Evolutionary conservation across 2,888 invertebrate species (phyloP).

Genomic region (Alcis repandata): DNA sequence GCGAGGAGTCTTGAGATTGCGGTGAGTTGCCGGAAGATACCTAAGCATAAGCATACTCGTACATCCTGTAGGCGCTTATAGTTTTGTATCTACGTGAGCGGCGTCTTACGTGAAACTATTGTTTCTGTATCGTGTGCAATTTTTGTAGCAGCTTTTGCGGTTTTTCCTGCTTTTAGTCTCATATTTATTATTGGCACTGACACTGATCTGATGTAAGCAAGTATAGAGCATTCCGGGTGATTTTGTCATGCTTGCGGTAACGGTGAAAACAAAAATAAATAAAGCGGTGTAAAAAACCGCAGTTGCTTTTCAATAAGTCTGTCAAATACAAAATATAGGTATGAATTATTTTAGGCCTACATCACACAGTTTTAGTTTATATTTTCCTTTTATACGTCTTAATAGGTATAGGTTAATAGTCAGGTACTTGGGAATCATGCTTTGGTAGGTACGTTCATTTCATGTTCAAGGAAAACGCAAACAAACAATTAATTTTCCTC

Average conservation of each 20-base stretch:
- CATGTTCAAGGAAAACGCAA: slow-evolving; percentile 4
- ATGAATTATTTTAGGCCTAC: background rate
- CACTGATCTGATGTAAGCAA: slow-evolving; percentile 1
- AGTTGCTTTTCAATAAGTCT: background rate
- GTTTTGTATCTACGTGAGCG: background rate
- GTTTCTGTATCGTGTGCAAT: slow-evolving; percentile 15
- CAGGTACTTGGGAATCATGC: too few species aligned
- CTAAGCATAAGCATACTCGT: background rate
- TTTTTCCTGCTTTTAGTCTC: slow-evolving; percentile 23
- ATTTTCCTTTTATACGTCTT: slow-evolving; percentile 3
- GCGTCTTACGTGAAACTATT: background rate
- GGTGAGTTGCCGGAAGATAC: slow-evolving; percentile 9
- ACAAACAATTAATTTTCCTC: background rate
- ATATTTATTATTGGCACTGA: slow-evolving; percentile 15
- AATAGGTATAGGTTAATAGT: background rate
- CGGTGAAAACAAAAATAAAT: background rate
- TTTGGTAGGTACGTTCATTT: background rate
- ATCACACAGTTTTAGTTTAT: background rate
- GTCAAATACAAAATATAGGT: background rate
- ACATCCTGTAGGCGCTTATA: background rate
- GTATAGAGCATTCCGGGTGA: background rate
- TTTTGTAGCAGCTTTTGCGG: slow-evolving; percentile 20
- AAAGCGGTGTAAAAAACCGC: slow-evolving; percentile 2
- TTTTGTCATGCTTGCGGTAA: slow-evolving; percentile 9
- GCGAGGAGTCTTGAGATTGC: background rate